These are phyloP conservation scores for Noctuana brunneofusca DNA, from an alignment of 2,888 invertebrate species.

Conservation along the genomic window DNA sequence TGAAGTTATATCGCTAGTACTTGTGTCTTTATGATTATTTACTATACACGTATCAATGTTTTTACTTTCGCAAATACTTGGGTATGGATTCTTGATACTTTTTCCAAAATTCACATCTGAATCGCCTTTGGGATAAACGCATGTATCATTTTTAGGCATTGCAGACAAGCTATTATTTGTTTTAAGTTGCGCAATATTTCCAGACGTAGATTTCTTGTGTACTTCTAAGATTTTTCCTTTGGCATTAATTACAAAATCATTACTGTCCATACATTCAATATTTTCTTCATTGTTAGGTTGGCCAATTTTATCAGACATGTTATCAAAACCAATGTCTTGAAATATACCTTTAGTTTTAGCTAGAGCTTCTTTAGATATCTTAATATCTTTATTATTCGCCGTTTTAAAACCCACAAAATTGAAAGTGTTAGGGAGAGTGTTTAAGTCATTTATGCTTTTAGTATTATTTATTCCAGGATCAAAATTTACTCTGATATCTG, in stretches of 20 bases:
- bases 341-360: conserved; percentile 49
- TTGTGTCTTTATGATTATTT: neutral
- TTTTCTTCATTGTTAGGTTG: neutral
- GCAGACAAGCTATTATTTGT: too few species aligned
- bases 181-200: too few species aligned
- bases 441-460: conserved; percentile 3
- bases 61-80: neutral
- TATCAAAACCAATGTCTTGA: conserved; percentile 44
- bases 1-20: neutral
- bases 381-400: conserved; percentile 50
- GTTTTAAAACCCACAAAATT: conserved; percentile 44
- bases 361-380: conserved; percentile 47
- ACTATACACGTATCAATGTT: neutral
- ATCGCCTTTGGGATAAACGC: too few species aligned
- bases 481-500: conserved; percentile 16
- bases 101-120: neutral
- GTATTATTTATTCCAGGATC: neutral
- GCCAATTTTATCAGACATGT: neutral
- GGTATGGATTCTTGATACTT: conserved; percentile 23
- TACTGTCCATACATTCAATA: neutral
- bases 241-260: neutral
- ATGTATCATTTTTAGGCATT: too few species aligned
- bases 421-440: neutral
- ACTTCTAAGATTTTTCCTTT: neutral
- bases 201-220: neutral